These are phyloP conservation scores for Cephus runcator DNA, from an alignment of 2,888 invertebrate species.

Conservation along the genomic window DNA sequence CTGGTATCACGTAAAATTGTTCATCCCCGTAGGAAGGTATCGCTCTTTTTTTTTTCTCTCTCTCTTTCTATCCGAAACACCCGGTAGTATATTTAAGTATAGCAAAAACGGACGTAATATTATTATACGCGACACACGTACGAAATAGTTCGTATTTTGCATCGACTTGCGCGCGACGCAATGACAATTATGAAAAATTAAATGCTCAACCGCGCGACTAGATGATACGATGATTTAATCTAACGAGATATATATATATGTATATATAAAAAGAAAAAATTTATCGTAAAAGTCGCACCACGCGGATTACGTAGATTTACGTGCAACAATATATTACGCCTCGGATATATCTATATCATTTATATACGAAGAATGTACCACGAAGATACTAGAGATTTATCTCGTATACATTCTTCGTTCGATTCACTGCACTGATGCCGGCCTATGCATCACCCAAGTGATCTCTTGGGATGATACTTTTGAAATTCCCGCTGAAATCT, in stretches of 20 bases:
- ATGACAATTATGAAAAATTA: not conserved
- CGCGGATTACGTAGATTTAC: not conserved
- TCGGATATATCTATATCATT: not conserved
- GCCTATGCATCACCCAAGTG: not conserved
- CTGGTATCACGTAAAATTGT: not conserved
- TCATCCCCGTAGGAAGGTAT: not conserved
- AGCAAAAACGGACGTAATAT: not conserved
- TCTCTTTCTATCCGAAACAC: not conserved
- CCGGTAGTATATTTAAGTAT: not conserved
- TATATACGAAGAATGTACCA: not conserved
- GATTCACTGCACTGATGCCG: constrained; percentile 3
- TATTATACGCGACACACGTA: not conserved
- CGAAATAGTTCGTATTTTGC: not conserved
- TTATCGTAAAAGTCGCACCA: not conserved
- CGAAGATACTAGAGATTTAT: not conserved
- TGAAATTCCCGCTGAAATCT: not conserved
- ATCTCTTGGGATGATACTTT: not conserved
- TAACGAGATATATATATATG: not conserved
- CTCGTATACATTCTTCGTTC: not conserved
- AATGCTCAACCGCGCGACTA: not conserved
- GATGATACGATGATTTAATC: not conserved
- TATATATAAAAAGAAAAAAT: not conserved
- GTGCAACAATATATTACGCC: not conserved
- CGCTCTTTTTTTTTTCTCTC: not conserved
- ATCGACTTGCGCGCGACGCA: not conserved